Evolutionary conservation across 2,797 vertebrate genomes (phyloP).

Genomic region (Poeciliopsis infans): DNA sequence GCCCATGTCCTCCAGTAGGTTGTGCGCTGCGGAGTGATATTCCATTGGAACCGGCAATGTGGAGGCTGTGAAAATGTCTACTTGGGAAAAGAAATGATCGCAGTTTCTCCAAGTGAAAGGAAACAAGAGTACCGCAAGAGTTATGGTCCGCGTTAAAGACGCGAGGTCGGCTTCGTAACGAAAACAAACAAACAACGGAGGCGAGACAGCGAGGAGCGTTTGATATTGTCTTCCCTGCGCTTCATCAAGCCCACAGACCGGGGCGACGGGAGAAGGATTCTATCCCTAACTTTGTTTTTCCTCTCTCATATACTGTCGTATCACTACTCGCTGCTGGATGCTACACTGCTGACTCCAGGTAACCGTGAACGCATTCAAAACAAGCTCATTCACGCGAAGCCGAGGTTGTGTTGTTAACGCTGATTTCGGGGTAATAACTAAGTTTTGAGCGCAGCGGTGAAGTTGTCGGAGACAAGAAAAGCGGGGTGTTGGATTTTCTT

Average conservation of each 20-base stretch:
- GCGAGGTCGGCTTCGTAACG: conserved; percentile 61
- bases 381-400: conserved; percentile 5
- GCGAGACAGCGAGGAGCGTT: conserved; percentile 46
- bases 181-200: conserved; percentile 33
- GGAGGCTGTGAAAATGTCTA: conserved; percentile 88
- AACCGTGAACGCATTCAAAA: conserved; percentile 37
- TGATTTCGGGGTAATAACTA: conserved; percentile 53
- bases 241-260: conserved; percentile 69
- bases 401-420: conserved; percentile 14
- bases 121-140: conserved; percentile 53
- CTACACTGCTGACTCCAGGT: conserved; percentile 75
- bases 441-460: conserved; percentile 71
- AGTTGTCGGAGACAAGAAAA: conserved; percentile 62
- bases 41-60: conserved; percentile 80
- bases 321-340: conserved; percentile 77
- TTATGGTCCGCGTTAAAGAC: conserved; percentile 58
- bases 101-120: conserved; percentile 67
- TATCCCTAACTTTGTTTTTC: conserved; percentile 84
- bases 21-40: conserved; percentile 83
- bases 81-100: conserved; percentile 83
- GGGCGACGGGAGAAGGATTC: conserved; percentile 80
- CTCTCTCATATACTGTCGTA: conserved; percentile 48
- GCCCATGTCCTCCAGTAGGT: conserved; percentile 74
- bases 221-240: conserved; percentile 67
- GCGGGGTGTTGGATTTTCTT: conserved; percentile 67